Conservation (phyloP, 1,140 invertebrate genomes). For the Brachionus rotundiformis region DNA sequence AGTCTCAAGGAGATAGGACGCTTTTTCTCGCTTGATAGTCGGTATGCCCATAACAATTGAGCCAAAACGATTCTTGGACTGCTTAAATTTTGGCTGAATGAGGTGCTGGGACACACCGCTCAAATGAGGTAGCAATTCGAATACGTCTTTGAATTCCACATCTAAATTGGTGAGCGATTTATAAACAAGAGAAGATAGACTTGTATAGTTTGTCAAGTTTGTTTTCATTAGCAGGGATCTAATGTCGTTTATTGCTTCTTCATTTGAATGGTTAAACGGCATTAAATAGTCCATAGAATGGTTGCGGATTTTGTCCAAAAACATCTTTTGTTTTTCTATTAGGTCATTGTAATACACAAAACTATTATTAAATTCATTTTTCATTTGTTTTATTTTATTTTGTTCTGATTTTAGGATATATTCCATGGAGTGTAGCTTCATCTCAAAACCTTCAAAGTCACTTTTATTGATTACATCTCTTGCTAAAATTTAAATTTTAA, state of each 20-base stretch:
- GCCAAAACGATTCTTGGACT: slow-evolving; percentile 60
- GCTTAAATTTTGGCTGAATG: slow-evolving; percentile 48
- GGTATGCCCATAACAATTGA: slow-evolving; percentile 83
- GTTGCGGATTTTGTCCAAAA: slow-evolving; percentile 12
- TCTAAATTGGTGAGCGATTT: slow-evolving; percentile 52
- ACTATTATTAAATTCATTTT: background rate
- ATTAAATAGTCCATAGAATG: background rate
- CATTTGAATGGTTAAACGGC: background rate
- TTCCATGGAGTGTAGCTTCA: no score
- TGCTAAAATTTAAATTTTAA: no score
- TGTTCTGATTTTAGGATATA: background rate
- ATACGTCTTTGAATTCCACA: slow-evolving; percentile 1
- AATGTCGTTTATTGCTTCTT: background rate
- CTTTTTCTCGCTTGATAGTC: slow-evolving; percentile 82
- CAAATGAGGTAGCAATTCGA: slow-evolving; percentile 41
- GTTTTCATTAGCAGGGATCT: background rate
- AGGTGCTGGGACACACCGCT: background rate
- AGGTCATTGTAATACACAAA: background rate
- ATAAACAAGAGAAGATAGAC: slow-evolving; percentile 32
- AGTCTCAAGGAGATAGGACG: slow-evolving; percentile 83
- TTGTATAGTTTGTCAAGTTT: slow-evolving; percentile 32
- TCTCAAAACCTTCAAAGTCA: no score
- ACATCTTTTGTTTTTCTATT: slow-evolving; percentile 22
- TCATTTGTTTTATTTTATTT: background rate
- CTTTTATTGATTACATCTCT: no score